Evolutionary conservation across 2,888 invertebrate species (phyloP), one percentile per base, ranked within the genome.

Genomic region (Phalangium opilio): DNA sequence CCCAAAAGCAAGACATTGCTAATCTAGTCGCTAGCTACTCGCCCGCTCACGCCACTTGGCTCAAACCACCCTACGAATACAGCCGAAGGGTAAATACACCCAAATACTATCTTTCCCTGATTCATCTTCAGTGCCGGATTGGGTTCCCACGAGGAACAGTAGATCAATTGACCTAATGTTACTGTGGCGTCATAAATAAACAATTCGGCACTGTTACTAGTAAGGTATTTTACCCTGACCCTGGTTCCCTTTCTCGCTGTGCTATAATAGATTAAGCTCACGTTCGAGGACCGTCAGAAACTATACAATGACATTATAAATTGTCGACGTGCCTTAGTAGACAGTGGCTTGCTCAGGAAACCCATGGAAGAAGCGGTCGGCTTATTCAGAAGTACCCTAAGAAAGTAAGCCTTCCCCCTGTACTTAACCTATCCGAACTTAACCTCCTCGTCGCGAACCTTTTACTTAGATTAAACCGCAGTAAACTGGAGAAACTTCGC

Each of bases 21-120:
- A 84, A 85, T 60, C 69, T 91, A 41, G 87, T 91, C 62, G 85
- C 89, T 7, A 85, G 87, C 35, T 93, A 93, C 65, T 87, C 81
- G 59, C 87, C 90, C 0, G 73, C 78, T 8, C 72, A 90, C 43
- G 86, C 84, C 1, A 80, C 61, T 11, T 67, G 66, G 66, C 59
- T 66, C 48, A 62, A 64, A 48, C 61, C 63, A 33, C 62, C 64
- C 3, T 52, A 57, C 46, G 57, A 57, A 49, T 44, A 54, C 5
- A 50, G 55, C 40, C 54, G 51, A 47, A 53, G 55, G 50, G 56
- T 54, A 33, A 49, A 49, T 50, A 17, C 21, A 27, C 10, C 8
- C 8, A 27, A n/a, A n/a, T n/a, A n/a, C n/a, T n/a, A n/a, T n/a
- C n/a, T n/a, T n/a, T n/a, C n/a, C n/a, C n/a, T n/a, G n/a, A n/a